phyloP scores from a whole-genome alignment of 2,113 vertebrate species.

The Climacteris rufus region DNA sequence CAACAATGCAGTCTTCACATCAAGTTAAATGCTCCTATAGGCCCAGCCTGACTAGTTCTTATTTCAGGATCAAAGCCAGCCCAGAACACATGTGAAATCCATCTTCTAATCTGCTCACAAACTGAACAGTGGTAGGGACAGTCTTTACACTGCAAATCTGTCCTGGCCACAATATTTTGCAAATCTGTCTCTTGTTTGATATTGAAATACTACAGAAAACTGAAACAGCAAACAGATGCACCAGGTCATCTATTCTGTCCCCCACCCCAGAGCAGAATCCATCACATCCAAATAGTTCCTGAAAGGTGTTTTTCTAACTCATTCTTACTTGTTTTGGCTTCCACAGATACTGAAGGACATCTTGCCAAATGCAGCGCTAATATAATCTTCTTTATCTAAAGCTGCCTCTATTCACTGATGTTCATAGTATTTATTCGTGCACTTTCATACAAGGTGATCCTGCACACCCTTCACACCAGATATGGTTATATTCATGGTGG shows the following conservation, averaged over 20 bases:
- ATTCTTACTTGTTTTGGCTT: background rate
- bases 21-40: background rate
- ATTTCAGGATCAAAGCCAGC: background rate
- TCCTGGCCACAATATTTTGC: rapidly evolving
- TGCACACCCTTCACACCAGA: background rate
- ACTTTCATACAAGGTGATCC: background rate
- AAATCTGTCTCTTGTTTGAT: rapidly evolving
- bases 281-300: background rate
- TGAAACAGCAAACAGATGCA: background rate
- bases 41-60: background rate
- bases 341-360: background rate
- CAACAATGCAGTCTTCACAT: background rate
- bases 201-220: background rate
- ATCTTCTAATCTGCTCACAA: background rate
- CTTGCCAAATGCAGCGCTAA: background rate
- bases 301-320: background rate
- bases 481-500: background rate
- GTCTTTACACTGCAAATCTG: background rate
- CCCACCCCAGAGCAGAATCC: background rate
- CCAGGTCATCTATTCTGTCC: rapidly evolving
- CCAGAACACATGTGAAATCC: rapidly evolving
- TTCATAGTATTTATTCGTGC: background rate
- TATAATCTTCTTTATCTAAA: background rate
- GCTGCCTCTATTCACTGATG: background rate
- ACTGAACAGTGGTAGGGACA: no score